phyloP scores from a whole-genome alignment of 2,113 vertebrate species.

The Trachemys scripta region DNA sequence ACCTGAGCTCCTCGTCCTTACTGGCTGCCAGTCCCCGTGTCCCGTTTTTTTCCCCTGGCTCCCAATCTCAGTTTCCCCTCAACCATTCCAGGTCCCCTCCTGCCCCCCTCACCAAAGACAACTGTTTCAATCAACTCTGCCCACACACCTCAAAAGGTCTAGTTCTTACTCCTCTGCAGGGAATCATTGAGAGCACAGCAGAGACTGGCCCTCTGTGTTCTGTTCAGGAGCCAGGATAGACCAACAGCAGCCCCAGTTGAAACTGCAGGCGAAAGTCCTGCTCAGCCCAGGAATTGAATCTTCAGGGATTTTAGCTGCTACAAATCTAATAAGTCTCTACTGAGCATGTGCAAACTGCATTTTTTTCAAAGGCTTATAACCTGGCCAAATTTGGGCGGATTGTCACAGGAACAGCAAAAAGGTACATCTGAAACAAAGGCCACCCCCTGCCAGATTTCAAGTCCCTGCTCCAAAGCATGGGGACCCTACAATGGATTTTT shows the following conservation, averaged over 20 bases:
- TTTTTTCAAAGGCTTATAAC: not conserved
- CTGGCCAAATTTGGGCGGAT: not conserved
- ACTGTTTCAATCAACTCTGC: not conserved
- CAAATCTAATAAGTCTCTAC: not conserved
- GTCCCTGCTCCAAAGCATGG: not conserved
- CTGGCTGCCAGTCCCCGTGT: not conserved
- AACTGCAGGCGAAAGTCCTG: not conserved
- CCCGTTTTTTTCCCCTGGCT: not conserved
- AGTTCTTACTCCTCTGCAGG: not conserved
- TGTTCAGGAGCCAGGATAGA: too few species aligned
- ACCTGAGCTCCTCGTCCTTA: not conserved
- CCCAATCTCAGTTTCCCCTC: not conserved
- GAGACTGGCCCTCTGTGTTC: too few species aligned
- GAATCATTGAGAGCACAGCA: too few species aligned
- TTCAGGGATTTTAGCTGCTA: not conserved
- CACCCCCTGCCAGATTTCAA: not conserved
- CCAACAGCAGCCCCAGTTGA: too few species aligned
- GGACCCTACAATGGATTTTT: not conserved
- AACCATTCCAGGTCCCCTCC: not conserved
- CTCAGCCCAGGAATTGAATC: not conserved
- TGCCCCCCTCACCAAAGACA: not conserved
- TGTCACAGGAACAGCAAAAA: not conserved
- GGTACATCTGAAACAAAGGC: not conserved
- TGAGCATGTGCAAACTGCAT: not conserved
- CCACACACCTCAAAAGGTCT: not conserved